Conservation (phyloP, 2,113 vertebrate genomes). For the Corythaeola cristata region DNA sequence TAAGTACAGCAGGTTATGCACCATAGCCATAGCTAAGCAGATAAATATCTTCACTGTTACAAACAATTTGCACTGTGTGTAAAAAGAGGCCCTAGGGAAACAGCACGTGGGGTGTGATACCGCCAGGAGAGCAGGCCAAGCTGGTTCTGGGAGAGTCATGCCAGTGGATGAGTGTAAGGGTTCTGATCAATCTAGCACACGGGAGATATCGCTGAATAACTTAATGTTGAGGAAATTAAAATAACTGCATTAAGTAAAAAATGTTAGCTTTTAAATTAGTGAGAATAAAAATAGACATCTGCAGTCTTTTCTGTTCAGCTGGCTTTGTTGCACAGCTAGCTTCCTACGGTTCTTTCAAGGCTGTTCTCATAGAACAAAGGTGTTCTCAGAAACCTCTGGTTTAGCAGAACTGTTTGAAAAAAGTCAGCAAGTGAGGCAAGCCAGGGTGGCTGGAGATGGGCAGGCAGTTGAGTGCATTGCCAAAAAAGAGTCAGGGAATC, state of each 20-base stretch:
- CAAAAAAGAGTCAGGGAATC: not conserved
- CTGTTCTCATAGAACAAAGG: not conserved
- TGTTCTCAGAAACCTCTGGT: not conserved
- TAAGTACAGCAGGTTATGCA: not conserved
- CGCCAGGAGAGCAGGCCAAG: not conserved
- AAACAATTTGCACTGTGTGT: not conserved
- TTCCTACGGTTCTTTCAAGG: not conserved
- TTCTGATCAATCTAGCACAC: not conserved
- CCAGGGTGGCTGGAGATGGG: not conserved
- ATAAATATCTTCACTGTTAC: not conserved
- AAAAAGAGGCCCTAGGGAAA: not conserved
- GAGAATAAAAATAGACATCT: not conserved
- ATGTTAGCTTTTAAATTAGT: accelerated
- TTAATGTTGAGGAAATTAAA: not conserved
- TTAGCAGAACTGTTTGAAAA: not conserved
- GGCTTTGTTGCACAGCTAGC: not conserved
- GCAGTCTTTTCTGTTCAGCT: not conserved
- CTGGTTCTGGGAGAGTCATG: not conserved
- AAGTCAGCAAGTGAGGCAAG: not conserved
- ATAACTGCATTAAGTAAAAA: not conserved
- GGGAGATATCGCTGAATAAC: not conserved
- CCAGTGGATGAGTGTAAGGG: not conserved
- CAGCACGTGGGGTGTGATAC: not conserved
- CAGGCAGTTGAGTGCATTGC: not conserved
- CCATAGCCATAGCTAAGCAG: not conserved